phyloP scores from a whole-genome alignment of 2,113 vertebrate species.

The Sus scrofa region T2T-Sscrofa CM000827.6:68695001-68695500 shows the following conservation, averaged over 20 bases:
- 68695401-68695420: not conserved
- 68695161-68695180: not conserved
- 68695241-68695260: not conserved
- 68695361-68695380: not conserved
- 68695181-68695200: not conserved
- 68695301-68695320: not conserved
- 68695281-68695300: not conserved
- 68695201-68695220: not conserved
- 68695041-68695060: not conserved
- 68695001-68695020: conserved; percentile 31
- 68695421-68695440: not conserved
- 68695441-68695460: not conserved
- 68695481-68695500: not conserved
- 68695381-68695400: not conserved
- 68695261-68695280: not conserved
- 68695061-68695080: not conserved
- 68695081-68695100: not conserved
- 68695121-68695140: not conserved
- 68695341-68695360: not conserved
- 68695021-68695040: not conserved
- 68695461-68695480: not conserved
- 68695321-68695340: not conserved
- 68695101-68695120: not conserved
- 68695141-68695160: not conserved
- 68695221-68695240: not conserved